These are phyloP conservation scores for Nasonia giraulti DNA, from an alignment of 1,140 invertebrate species.

Conservation along the genomic window DNA sequence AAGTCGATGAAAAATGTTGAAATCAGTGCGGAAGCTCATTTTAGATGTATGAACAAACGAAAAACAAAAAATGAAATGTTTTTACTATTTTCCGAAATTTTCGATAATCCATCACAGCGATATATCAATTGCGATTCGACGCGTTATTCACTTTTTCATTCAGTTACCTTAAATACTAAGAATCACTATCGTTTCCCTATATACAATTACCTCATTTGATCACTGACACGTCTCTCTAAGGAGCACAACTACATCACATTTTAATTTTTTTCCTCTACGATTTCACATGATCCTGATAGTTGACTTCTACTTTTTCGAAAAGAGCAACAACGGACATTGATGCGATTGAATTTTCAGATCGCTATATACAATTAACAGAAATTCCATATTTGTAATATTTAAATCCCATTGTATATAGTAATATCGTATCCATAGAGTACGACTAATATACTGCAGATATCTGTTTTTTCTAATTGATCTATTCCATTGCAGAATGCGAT, in stretches of 20 bases:
- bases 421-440: constrained; percentile 10
- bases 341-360: constrained; percentile 10
- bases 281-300: background rate
- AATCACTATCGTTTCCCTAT: constrained; percentile 47
- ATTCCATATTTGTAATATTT: constrained; percentile 22
- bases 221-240: constrained; percentile 35
- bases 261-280: background rate
- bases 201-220: constrained; percentile 45
- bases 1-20: constrained; percentile 27
- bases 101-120: constrained; percentile 41
- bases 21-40: constrained; percentile 52
- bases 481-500: constrained; percentile 15
- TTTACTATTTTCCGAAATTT: background rate
- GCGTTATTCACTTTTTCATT: constrained; percentile 5
- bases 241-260: constrained; percentile 25
- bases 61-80: constrained; percentile 25
- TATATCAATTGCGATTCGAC: constrained; percentile 32
- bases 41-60: constrained; percentile 26
- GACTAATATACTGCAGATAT: background rate
- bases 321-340: constrained; percentile 20
- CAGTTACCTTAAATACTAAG: constrained; percentile 40
- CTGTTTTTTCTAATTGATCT: constrained; percentile 5
- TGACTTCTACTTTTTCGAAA: constrained; percentile 26
- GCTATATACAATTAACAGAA: constrained; percentile 41
- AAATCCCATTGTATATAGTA: constrained; percentile 18